Conservation (phyloP, 2,888 invertebrate genomes). For the Cremastobaeus sp. region DNA sequence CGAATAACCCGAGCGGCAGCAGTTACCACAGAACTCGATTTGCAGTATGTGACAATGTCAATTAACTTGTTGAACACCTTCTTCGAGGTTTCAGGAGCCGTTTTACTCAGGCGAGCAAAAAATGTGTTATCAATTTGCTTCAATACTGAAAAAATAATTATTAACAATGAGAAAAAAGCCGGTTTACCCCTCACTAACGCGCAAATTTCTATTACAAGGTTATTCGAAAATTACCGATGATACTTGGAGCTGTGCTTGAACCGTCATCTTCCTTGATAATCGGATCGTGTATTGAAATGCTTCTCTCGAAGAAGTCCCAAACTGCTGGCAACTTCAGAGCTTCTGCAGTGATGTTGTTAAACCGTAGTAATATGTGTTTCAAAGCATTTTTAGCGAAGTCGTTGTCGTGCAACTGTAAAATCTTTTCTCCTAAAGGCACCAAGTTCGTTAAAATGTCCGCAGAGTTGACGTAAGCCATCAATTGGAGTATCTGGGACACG, state of each 20-base stretch:
- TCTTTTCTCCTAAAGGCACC: conserved; percentile 68
- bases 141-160: conserved; percentile 74
- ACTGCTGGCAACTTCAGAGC: conserved; percentile 78
- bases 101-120: conserved; percentile 74
- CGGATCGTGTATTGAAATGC: conserved; percentile 77
- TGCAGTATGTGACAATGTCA: conserved; percentile 73
- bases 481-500: conserved; percentile 79
- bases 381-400: conserved; percentile 80
- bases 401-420: conserved; percentile 73
- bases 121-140: conserved; percentile 81
- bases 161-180: no score
- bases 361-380: conserved; percentile 80
- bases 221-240: conserved; percentile 74
- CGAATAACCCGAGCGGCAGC: conserved; percentile 83
- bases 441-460: conserved; percentile 78
- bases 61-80: conserved; percentile 70
- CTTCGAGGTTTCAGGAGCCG: conserved; percentile 63
- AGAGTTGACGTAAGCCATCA: conserved; percentile 79
- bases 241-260: conserved; percentile 77
- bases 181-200: no score
- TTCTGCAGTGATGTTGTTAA: conserved; percentile 80
- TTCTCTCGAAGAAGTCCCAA: conserved; percentile 81
- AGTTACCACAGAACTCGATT: conserved; percentile 72
- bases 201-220: no score
- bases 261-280: conserved; percentile 69